Evolutionary conservation across 2,797 vertebrate genomes (phyloP).

Genomic region (Mus minutoides): DNA sequence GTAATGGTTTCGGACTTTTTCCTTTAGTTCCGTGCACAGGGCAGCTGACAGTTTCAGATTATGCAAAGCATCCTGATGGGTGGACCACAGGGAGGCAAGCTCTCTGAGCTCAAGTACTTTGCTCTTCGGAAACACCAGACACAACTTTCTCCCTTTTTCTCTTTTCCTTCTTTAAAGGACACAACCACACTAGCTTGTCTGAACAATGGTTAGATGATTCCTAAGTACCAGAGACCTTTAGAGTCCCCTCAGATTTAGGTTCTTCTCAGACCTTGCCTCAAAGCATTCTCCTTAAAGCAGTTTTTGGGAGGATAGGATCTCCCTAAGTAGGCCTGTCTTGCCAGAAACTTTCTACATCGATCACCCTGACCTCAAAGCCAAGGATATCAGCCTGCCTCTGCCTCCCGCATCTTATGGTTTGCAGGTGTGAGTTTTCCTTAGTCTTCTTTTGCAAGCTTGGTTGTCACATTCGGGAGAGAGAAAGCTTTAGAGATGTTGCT

Average conservation of each 20-base stretch:
- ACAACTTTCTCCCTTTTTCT: not conserved
- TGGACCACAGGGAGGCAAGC: not conserved
- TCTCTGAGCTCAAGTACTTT: not conserved
- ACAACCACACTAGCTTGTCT: slow-evolving; percentile 18
- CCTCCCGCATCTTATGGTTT: not conserved
- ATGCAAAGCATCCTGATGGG: not conserved
- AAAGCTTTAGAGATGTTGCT: not conserved
- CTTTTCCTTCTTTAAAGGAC: not conserved
- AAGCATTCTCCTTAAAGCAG: not conserved
- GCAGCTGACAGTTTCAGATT: not conserved
- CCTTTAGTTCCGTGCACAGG: not conserved
- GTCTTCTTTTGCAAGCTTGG: not conserved
- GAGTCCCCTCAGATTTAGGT: not conserved
- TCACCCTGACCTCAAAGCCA: not conserved
- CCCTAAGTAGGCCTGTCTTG: not conserved
- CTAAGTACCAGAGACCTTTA: not conserved
- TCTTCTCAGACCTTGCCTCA: not conserved
- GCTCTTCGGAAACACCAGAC: not conserved
- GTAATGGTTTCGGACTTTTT: not conserved
- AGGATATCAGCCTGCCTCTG: not conserved
- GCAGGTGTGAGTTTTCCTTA: not conserved
- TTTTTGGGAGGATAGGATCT: not conserved
- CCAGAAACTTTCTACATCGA: not conserved
- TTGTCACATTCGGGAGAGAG: not conserved
- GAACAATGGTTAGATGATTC: not conserved